phyloP scores from a whole-genome alignment of 1,140 invertebrate species.

The Frieseomelitta varia region DNA sequence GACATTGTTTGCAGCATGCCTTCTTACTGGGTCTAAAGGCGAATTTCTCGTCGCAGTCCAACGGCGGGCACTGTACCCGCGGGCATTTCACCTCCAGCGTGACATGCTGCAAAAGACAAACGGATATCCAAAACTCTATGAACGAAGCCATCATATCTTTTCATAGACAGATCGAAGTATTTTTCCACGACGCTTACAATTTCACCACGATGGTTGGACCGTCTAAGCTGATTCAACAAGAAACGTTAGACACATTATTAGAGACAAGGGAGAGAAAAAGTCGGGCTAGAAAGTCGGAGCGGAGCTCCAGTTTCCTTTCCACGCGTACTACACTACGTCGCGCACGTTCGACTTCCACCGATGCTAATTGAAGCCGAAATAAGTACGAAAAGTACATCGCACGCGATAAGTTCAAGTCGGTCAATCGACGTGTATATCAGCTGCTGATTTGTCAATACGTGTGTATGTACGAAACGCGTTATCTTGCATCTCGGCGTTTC shows the following conservation, averaged over 20 bases:
- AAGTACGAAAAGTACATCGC: not conserved
- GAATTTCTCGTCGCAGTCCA: conserved; percentile 87
- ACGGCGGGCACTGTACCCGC: conserved; percentile 87
- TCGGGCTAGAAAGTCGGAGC: not conserved
- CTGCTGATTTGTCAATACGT: not conserved
- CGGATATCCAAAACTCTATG: not conserved
- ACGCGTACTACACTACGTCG: not conserved
- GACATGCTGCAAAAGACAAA: conserved; percentile 79
- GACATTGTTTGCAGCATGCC: conserved; percentile 90
- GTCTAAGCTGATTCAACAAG: no score
- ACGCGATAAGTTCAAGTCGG: not conserved
- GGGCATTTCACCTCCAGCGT: conserved; percentile 89
- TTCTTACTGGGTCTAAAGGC: conserved; percentile 88
- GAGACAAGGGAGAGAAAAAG: not conserved
- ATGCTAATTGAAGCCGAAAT: not conserved
- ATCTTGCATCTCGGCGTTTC: not conserved
- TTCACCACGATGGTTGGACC: no score
- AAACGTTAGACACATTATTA: no score
- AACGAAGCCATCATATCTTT: no score
- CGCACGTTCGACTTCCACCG: not conserved
- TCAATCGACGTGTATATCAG: not conserved
- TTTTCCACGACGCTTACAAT: no score
- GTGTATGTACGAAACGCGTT: not conserved
- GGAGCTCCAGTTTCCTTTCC: not conserved
- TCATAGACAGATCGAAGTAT: no score